Evolutionary conservation across 2,113 vertebrate species (phyloP).

Genomic region (Nothobranchius furzeri): DNA sequence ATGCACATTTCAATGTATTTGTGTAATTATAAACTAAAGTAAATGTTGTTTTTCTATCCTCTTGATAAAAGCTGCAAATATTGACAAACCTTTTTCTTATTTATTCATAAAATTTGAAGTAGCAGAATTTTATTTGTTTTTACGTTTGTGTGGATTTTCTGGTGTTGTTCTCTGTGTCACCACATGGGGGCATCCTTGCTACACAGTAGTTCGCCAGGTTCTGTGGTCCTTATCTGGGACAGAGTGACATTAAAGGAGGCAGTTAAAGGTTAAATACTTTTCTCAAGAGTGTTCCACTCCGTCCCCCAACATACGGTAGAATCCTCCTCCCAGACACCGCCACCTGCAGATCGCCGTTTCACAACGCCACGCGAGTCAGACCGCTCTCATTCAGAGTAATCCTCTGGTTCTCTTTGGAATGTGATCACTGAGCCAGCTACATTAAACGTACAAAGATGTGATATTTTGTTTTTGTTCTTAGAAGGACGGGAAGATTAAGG

Average conservation of each 20-base stretch:
- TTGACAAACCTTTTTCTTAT: no score
- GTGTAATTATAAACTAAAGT: no score
- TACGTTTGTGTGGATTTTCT: neutral
- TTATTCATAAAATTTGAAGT: no score
- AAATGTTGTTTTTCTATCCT: no score
- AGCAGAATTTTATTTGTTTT: neutral
- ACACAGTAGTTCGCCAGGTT: slow-evolving; percentile 27
- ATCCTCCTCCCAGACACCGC: slow-evolving; percentile 28
- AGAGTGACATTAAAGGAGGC: slow-evolving; percentile 67
- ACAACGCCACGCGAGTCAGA: slow-evolving; percentile 8
- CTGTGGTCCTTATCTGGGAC: slow-evolving; percentile 49
- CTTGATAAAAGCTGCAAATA: no score
- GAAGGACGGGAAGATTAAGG: neutral
- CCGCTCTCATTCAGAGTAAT: slow-evolving; percentile 38
- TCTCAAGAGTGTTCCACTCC: slow-evolving; percentile 55
- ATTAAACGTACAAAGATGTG: slow-evolving; percentile 21
- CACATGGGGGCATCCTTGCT: slow-evolving; percentile 69
- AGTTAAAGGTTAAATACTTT: slow-evolving; percentile 76
- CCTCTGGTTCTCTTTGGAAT: slow-evolving; percentile 26
- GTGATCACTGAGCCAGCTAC: slow-evolving; percentile 18
- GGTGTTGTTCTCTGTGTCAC: neutral
- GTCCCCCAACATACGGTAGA: slow-evolving; percentile 40
- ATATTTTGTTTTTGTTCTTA: slow-evolving; percentile 2
- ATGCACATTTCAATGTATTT: no score
- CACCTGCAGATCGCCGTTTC: slow-evolving; percentile 43